phyloP scores from a whole-genome alignment of 1,140 invertebrate species.

The Calephelis virginiensis region DNA sequence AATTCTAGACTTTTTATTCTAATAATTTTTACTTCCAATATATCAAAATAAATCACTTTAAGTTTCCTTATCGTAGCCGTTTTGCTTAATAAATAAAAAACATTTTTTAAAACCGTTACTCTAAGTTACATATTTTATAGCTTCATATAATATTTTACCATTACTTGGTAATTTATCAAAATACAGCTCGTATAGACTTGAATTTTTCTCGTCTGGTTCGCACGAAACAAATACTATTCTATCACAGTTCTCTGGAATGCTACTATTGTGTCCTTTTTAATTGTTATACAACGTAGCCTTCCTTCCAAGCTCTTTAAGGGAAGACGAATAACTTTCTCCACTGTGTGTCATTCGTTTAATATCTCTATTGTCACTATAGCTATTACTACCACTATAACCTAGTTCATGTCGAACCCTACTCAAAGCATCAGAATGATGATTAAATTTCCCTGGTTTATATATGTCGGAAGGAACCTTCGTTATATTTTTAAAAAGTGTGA shows the following conservation, averaged over 20 bases:
- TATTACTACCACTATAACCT: no score
- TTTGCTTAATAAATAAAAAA: neutral
- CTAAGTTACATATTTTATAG: neutral
- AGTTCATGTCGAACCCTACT: neutral
- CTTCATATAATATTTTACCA: neutral
- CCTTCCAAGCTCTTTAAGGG: neutral
- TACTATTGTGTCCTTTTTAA: neutral
- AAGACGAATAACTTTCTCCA: slow-evolving; percentile 10
- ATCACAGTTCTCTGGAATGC: neutral
- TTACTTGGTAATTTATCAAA: no score
- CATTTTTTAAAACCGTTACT: neutral
- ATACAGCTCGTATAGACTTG: no score
- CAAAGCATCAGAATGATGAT: neutral
- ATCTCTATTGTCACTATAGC: neutral
- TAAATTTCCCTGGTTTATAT: slow-evolving; percentile 1
- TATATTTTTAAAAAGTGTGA: no score
- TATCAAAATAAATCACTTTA: neutral
- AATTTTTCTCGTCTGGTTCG: neutral
- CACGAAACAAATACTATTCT: neutral
- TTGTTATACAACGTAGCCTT: slow-evolving; percentile 2
- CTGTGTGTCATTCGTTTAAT: neutral
- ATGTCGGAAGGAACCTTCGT: no score
- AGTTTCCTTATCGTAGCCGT: neutral
- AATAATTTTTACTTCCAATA: neutral
- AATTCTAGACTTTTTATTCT: neutral